These are phyloP conservation scores for Drosophila guanche DNA, from an alignment of 1,140 invertebrate species.

Conservation along the genomic window DNA sequence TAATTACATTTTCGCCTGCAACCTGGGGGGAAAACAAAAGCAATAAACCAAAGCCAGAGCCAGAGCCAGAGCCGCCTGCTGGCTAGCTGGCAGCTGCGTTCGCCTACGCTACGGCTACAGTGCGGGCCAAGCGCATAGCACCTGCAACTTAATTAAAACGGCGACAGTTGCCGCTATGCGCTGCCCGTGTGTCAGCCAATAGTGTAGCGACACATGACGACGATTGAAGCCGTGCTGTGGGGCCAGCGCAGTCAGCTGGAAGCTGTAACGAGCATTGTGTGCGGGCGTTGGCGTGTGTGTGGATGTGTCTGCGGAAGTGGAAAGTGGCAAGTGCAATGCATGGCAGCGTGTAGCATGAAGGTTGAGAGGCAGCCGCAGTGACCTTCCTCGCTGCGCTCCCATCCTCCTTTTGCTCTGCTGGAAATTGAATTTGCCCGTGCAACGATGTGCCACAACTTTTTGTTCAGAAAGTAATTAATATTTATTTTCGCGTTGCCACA, in stretches of 20 bases:
- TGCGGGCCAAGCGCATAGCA: constrained; percentile 13
- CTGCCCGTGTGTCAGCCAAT: no score
- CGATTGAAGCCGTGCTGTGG: constrained; percentile 57
- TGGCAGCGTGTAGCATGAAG: neutral
- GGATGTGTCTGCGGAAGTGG: constrained; percentile 26
- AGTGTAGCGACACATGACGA: constrained; percentile 46
- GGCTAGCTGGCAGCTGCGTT: constrained; percentile 27
- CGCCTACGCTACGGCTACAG: constrained; percentile 9
- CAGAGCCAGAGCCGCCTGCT: neutral
- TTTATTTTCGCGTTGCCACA: constrained; percentile 59
- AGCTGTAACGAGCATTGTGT: constrained; percentile 57
- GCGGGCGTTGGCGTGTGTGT: constrained; percentile 28
- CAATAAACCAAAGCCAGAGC: constrained; percentile 57
- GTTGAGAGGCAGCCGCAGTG: constrained; percentile 17
- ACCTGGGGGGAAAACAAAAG: constrained; percentile 56
- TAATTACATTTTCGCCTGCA: constrained; percentile 64
- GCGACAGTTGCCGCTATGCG: constrained; percentile 51
- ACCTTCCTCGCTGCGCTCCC: neutral
- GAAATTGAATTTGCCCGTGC: constrained; percentile 38
- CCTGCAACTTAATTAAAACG: constrained; percentile 74
- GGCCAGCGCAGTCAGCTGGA: constrained; percentile 51
- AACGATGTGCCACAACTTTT: constrained; percentile 50
- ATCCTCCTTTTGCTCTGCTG: constrained; percentile 1
- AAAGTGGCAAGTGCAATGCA: constrained; percentile 23
- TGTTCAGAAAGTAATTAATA: constrained; percentile 78